Evolutionary conservation across 2,113 vertebrate genomes (phyloP).

Genomic region (Lipotes vexillifer): DNA sequence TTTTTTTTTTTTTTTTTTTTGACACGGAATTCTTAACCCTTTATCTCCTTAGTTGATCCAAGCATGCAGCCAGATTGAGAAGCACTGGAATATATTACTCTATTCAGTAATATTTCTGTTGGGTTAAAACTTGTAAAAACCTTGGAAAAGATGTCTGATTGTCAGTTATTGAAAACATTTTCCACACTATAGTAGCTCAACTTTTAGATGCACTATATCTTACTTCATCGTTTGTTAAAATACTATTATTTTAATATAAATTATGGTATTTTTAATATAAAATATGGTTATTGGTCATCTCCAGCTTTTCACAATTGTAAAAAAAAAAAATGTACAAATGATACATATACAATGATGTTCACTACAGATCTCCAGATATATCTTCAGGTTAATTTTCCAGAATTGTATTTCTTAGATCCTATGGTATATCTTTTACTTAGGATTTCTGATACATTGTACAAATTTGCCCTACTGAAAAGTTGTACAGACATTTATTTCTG

Average conservation of each 20-base stretch:
- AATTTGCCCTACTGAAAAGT: background rate
- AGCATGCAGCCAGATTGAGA: background rate
- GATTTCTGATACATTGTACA: background rate
- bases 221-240: background rate
- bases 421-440: background rate
- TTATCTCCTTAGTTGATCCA: background rate
- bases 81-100: background rate
- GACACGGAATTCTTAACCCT: background rate
- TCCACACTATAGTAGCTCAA: background rate
- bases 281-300: background rate
- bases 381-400: background rate
- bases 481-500: background rate
- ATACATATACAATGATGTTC: background rate
- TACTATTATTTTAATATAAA: background rate
- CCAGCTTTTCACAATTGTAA: background rate
- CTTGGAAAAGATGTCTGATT: background rate
- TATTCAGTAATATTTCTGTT: slow-evolving; percentile 15
- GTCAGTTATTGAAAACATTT: background rate
- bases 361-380: background rate
- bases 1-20: background rate
- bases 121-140: background rate
- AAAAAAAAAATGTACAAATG: background rate
- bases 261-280: background rate
- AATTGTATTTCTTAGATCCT: background rate
- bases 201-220: background rate